Percentiles rank a stretch among this genome's conserved stretches.
phyloP scores from a whole-genome alignment of 2,888 invertebrate species.

The Caenorhabditis sp. region DNA sequence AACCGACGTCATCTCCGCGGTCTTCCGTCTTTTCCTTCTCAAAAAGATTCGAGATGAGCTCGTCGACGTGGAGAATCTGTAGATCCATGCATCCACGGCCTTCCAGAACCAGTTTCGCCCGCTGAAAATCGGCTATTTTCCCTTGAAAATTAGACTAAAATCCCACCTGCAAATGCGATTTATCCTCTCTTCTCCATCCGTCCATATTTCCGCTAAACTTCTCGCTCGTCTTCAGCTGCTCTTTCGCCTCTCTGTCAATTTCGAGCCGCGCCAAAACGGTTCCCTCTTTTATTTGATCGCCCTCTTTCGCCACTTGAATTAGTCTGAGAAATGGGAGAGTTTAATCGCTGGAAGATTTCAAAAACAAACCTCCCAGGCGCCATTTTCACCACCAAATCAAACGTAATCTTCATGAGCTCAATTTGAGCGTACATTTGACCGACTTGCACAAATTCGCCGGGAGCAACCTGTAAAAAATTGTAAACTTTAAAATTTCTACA shows the following conservation, averaged over 20 bases:
- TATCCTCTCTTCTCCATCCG: constrained; percentile 34
- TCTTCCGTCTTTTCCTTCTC: background rate
- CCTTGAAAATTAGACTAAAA: background rate
- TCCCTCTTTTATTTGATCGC: constrained; percentile 42
- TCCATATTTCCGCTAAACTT: constrained; percentile 34
- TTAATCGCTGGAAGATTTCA: background rate
- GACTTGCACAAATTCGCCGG: constrained; percentile 36
- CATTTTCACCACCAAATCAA: constrained; percentile 42
- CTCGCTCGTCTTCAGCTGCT: constrained; percentile 28
- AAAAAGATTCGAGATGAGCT: background rate
- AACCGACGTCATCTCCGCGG: background rate
- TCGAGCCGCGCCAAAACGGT: constrained; percentile 21
- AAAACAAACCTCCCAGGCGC: constrained; percentile 24
- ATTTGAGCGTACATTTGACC: constrained; percentile 51
- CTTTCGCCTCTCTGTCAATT: constrained; percentile 28
- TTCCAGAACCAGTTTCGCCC: constrained; percentile 23
- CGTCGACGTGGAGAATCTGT: constrained; percentile 3
- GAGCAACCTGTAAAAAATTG: constrained; percentile 16
- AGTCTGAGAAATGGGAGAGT: constrained; percentile 11
- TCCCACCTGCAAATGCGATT: constrained; percentile 3
- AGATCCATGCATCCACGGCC: constrained; percentile 39
- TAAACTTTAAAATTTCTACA: too few species aligned
- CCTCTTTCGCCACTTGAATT: constrained; percentile 44
- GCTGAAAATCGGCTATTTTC: constrained; percentile 1
- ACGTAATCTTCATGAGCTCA: constrained; percentile 55